phyloP scores from a whole-genome alignment of 2,113 vertebrate species.

The Pyxicephalus adspersus region DNA sequence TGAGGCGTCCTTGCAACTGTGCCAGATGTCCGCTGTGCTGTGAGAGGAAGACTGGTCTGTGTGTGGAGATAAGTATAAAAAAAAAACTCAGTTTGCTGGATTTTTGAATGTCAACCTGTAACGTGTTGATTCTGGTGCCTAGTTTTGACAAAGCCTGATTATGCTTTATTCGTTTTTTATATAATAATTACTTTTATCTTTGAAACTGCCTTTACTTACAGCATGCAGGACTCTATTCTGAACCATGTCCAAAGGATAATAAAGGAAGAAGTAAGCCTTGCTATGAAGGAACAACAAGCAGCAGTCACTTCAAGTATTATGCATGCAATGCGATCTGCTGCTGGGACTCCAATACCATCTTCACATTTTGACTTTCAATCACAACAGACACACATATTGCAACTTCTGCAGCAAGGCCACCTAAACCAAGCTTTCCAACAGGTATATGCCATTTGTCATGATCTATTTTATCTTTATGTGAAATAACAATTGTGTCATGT shows the following conservation, averaged over 20 bases:
- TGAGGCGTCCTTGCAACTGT: no score
- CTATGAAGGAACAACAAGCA: constrained; percentile 97
- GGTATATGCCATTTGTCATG: constrained; percentile 68
- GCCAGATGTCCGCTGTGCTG: no score
- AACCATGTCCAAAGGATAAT: constrained; percentile 93
- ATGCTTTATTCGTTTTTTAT: no score
- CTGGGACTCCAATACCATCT: constrained; percentile 89
- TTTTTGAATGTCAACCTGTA: no score
- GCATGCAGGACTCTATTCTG: constrained; percentile 94
- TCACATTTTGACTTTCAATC: constrained; percentile 93
- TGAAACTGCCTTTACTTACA: constrained; percentile 62
- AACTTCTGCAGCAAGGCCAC: constrained; percentile 94
- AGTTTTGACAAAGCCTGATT: no score
- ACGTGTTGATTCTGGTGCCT: no score
- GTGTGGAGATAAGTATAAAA: no score
- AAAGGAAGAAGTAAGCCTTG: constrained; percentile 92
- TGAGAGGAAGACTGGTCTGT: no score
- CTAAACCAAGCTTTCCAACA: constrained; percentile 99
- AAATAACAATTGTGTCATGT: no score
- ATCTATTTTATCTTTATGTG: no score
- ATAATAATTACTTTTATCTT: no score
- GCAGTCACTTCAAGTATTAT: constrained; percentile 96
- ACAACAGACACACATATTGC: constrained; percentile 91
- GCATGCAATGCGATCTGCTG: constrained; percentile 96
- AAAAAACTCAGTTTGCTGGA: no score